Conservation (phyloP, 2,888 invertebrate genomes). For the Phymatocera aterrima region DNA sequence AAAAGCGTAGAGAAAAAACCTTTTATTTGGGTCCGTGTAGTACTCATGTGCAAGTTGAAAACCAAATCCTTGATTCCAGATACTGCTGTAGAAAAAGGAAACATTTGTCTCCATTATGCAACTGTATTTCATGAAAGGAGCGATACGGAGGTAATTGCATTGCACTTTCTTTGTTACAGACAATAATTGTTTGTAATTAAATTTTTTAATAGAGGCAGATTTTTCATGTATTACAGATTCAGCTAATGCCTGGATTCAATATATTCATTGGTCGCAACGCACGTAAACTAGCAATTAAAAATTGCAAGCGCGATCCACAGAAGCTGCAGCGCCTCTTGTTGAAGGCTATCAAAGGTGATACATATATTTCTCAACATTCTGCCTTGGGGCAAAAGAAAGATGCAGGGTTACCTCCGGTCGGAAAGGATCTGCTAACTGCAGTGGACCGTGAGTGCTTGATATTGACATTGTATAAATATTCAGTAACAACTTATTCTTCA, state of each 20-base stretch:
- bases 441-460: background rate
- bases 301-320: background rate
- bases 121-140: background rate
- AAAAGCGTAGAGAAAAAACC: too few relatives aligned
- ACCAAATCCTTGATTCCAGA: background rate
- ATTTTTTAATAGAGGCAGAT: background rate
- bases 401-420: background rate
- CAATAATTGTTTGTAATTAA: background rate
- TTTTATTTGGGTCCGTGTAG: too few relatives aligned
- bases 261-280: background rate
- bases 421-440: background rate
- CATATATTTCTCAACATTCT: background rate
- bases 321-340: constrained; percentile 12
- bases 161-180: background rate
- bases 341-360: constrained; percentile 1
- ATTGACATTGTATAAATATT: background rate
- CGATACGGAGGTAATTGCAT: background rate
- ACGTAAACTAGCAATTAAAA: background rate
- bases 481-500: too few relatives aligned
- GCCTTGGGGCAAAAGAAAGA: background rate
- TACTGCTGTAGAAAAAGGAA: background rate
- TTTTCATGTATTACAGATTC: background rate
- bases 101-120: constrained; percentile 4
- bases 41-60: background rate
- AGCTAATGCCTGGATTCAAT: constrained; percentile 1